Evolutionary conservation across 92 coral and sea anemone genomes (phyloP).

Genomic region (Diadumene lineata): DNA sequence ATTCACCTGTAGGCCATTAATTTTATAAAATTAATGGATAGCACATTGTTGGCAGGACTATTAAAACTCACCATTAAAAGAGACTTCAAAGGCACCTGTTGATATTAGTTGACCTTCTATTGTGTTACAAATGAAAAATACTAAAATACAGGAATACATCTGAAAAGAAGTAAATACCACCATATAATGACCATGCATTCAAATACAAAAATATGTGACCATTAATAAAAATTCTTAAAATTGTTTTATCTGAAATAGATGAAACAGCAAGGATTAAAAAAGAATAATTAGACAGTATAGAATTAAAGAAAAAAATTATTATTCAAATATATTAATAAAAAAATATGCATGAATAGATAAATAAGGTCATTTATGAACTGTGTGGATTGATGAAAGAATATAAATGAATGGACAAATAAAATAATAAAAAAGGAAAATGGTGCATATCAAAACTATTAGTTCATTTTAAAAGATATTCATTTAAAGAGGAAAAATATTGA

Average conservation of each 20-base stretch:
- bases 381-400: neutral
- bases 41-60: no score
- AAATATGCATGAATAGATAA: neutral
- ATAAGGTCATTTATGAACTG: neutral
- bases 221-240: neutral
- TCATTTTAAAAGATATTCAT: no score
- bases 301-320: neutral
- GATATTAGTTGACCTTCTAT: conserved; percentile 96
- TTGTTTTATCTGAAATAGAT: no score
- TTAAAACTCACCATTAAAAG: conserved; percentile 93
- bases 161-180: conserved; percentile 23
- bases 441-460: no score
- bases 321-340: neutral
- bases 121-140: conserved; percentile 87
- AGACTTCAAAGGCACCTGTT: conserved; percentile 98
- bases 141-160: conserved; percentile 94
- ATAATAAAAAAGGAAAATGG: neutral
- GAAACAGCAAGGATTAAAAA: no score
- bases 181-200: neutral
- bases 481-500: no score
- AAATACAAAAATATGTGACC: neutral
- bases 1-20: no score
- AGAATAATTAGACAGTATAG: no score
- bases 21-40: no score
- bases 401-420: neutral